Conservation (phyloP, 2,888 invertebrate genomes). For the Octodonta nipae region DNA sequence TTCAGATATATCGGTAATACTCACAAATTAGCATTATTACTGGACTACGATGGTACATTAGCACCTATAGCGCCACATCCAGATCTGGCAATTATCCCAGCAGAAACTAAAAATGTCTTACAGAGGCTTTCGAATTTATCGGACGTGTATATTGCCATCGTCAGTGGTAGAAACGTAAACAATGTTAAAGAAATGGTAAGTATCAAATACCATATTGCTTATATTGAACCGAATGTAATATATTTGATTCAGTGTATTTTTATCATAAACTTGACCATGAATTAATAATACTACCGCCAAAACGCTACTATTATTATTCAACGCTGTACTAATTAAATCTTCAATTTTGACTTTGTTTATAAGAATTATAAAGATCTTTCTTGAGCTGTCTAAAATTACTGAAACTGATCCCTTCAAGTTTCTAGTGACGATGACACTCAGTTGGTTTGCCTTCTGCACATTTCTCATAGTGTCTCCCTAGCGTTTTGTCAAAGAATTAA, state of each 20-base stretch:
- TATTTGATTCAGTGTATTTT: neutral
- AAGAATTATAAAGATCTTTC: too few relatives aligned
- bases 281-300: neutral
- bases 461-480: too few relatives aligned
- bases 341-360: too few relatives aligned
- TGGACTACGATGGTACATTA: conserved; percentile 81
- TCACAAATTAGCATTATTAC: conserved; percentile 67
- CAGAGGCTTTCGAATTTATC: conserved; percentile 71
- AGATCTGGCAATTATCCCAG: conserved; percentile 71
- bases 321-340: too few relatives aligned
- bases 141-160: conserved; percentile 75
- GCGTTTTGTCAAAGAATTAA: too few relatives aligned
- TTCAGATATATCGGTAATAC: conserved; percentile 71
- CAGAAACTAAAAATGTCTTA: conserved; percentile 72
- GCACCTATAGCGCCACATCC: conserved; percentile 84
- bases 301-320: conserved; percentile 15
- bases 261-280: neutral
- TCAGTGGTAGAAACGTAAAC: conserved; percentile 74
- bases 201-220: conserved; percentile 1
- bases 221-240: too few relatives aligned
- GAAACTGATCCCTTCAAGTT: too few relatives aligned
- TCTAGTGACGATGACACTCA: too few relatives aligned
- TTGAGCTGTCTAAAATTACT: too few relatives aligned
- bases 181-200: conserved; percentile 77
- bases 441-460: too few relatives aligned